These are phyloP conservation scores for Diplolepis rosae DNA, from an alignment of 2,888 invertebrate genomes.

Conservation along the genomic window DNA sequence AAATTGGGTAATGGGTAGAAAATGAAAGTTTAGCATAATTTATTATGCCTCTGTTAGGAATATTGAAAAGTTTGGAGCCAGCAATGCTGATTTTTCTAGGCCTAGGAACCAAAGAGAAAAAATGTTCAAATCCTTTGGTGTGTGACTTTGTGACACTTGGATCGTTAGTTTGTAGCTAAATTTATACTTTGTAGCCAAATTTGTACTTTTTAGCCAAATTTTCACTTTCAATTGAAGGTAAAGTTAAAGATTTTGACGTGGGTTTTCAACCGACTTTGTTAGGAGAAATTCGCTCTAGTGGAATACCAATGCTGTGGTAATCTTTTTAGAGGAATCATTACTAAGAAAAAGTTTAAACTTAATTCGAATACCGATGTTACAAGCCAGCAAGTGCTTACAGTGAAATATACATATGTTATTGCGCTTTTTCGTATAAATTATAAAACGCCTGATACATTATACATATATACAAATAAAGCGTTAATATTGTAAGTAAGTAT, in stretches of 20 bases:
- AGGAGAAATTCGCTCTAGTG: conserved; percentile 23
- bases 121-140: conserved; percentile 8
- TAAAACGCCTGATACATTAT: conserved; percentile 58
- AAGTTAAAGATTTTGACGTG: not conserved
- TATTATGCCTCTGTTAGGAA: not conserved
- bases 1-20: conserved; percentile 4
- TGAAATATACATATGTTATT: conserved; percentile 56
- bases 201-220: conserved; percentile 7
- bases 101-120: not conserved
- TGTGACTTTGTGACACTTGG: not conserved
- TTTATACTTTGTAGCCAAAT: conserved; percentile 22
- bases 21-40: conserved; percentile 25
- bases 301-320: conserved; percentile 56
- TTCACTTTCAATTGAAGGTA: not conserved
- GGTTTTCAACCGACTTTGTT: conserved; percentile 17
- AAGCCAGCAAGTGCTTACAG: conserved; percentile 47
- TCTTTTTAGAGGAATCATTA: conserved; percentile 42
- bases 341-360: not conserved
- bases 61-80: not conserved
- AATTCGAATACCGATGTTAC: conserved; percentile 22
- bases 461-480: conserved; percentile 58
- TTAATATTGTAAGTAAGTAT: conserved; percentile 62
- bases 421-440: conserved; percentile 65
- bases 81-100: conserved; percentile 6
- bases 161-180: conserved; percentile 9